Base-by-base conservation (phyloP, 2,888 invertebrate species). In the Agapostemon virescens region DNA sequence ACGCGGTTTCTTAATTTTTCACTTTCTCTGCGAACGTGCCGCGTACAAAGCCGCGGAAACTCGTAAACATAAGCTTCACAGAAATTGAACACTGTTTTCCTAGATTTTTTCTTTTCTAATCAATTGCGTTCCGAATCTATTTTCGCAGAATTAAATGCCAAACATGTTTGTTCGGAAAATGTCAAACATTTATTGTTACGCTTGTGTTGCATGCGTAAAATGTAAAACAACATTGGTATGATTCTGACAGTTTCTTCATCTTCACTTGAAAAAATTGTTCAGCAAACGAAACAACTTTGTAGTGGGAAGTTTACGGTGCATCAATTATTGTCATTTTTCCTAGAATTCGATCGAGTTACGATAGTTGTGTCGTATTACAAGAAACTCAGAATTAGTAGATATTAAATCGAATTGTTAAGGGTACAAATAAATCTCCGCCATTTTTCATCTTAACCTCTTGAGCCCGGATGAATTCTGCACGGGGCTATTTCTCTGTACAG, bases 1-100 rank as follows among this genome's bases (percentile, higher is more conserved):
- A 88, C 85, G 82, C 61, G 90, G 78, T 87, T 90, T 88, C 88
- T 89, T 90, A 90, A 90, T 89, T 90, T 88, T 79, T 71, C 80
- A 74, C 82, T 84, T 84, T 78, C 84, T 63, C 72, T 42, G n/a
- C 69, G 45, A 64, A 52, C 26, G 63, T 52, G 68, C 72, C 63
- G 75, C 68, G 42, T 30, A 52, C 67, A 69, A 69, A 36, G 74
- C 63, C 66, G 63, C 42, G 63, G 72, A 45, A 74, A 67, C 61
- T 63, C n/a, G 64, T 63, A 67, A 77, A 66, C 73, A 33, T 42
- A 63, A 75, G 83, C 85, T 81, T 89, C 75, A 1, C 76, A 77
- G 81, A 82, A 84, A 83, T 87, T 73, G 84, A 80, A 80, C 36
- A n/a, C 20, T 20, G 20, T 26, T 55, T 26, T 20, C 17, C 1